A percentile compares a stretch with the other conserved stretches of the same genome.
Evolutionary conservation across 2,113 vertebrate genomes (phyloP).

Genomic region (western clawed frog (Xenopus tropicalis)): UCB_Xtro_10.0 CM004449.2:53454501-53455000

Average conservation of each 20-base stretch:
- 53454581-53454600: no score
- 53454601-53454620: no score
- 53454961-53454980: not conserved
- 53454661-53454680: no score
- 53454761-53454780: not conserved
- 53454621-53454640: no score
- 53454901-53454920: not conserved
- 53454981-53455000: slow-evolving; percentile 6
- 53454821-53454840: slow-evolving; percentile 2
- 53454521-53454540: no score
- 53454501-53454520: no score
- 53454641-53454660: no score
- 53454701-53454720: not conserved
- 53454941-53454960: slow-evolving; percentile 10
- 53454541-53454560: no score
- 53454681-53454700: no score
- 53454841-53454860: slow-evolving; percentile 13
- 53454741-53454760: not conserved
- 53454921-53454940: slow-evolving; percentile 17
- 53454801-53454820: not conserved
- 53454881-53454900: slow-evolving; percentile 12
- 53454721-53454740: not conserved
- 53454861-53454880: slow-evolving; percentile 14
- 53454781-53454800: not conserved
- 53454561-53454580: no score